Percentiles rank a stretch among this genome's conserved stretches.
phyloP scores from a whole-genome alignment of 2,113 vertebrate species.

The Cololabis saira region DNA sequence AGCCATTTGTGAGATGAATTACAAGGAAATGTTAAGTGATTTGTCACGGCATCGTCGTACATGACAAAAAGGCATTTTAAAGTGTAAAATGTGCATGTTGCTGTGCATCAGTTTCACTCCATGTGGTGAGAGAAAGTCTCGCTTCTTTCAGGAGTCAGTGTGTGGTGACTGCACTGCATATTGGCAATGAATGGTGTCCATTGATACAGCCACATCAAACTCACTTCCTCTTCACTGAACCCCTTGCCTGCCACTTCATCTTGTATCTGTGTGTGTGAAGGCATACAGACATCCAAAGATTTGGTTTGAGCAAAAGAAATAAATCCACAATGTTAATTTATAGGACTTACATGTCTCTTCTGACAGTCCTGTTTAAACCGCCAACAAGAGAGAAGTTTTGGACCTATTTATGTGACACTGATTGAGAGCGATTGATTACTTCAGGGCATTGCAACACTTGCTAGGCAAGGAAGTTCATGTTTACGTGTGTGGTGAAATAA shows the following conservation, averaged over 20 bases:
- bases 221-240: slow-evolving; percentile 67
- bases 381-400: slow-evolving; percentile 20
- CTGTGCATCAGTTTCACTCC: slow-evolving; percentile 27
- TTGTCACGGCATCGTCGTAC: slow-evolving; percentile 16
- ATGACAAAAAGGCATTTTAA: slow-evolving; percentile 17
- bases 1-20: slow-evolving; percentile 41
- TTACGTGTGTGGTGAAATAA: slow-evolving; percentile 72
- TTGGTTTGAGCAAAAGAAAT: slow-evolving; percentile 39
- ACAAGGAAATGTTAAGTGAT: slow-evolving; percentile 27
- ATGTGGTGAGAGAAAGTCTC: slow-evolving; percentile 30
- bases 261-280: neutral
- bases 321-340: slow-evolving; percentile 30
- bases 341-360: slow-evolving; percentile 22
- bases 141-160: slow-evolving; percentile 43
- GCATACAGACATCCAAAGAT: slow-evolving; percentile 7
- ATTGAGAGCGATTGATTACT: slow-evolving; percentile 56
- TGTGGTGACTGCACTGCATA: slow-evolving; percentile 61
- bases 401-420: slow-evolving; percentile 42
- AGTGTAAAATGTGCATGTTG: neutral
- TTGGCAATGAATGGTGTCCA: slow-evolving; percentile 73
- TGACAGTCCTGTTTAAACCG: slow-evolving; percentile 27
- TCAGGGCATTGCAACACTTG: slow-evolving; percentile 16
- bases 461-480: slow-evolving; percentile 47
- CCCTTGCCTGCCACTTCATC: slow-evolving; percentile 50
- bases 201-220: slow-evolving; percentile 73